A percentile compares a stretch with the other conserved stretches of the same genome.
Evolutionary conservation across 2,888 invertebrate genomes (phyloP).

Genomic region (Leucoma salicis): DNA sequence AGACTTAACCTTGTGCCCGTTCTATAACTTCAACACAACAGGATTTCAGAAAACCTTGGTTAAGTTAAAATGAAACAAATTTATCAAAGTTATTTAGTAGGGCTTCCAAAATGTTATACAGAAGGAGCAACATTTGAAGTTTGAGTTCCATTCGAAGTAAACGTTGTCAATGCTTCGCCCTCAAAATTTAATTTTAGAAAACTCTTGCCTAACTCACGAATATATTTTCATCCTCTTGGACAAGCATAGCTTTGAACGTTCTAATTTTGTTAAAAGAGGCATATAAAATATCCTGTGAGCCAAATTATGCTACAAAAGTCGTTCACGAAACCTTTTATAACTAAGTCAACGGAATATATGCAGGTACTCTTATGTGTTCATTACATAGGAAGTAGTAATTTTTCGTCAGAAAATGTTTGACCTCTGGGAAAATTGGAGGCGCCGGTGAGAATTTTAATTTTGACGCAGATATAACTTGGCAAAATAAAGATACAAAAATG

Average conservation of each 20-base stretch:
- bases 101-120: slow-evolving; percentile 23
- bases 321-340: slow-evolving; percentile 9
- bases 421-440: slow-evolving; percentile 22
- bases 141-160: slow-evolving; percentile 22
- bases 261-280: slow-evolving; percentile 28
- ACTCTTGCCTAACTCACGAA: slow-evolving; percentile 21
- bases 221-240: slow-evolving; percentile 32
- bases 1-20: neutral
- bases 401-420: slow-evolving; percentile 19
- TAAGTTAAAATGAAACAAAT: slow-evolving; percentile 17
- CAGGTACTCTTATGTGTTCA: neutral
- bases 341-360: slow-evolving; percentile 18
- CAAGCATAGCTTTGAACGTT: slow-evolving; percentile 27
- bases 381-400: slow-evolving; percentile 3
- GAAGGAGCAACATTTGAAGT: slow-evolving; percentile 21
- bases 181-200: slow-evolving; percentile 30
- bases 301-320: slow-evolving; percentile 12
- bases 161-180: slow-evolving; percentile 22
- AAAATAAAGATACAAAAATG: slow-evolving; percentile 7
- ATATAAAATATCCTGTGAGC: slow-evolving; percentile 25
- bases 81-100: slow-evolving; percentile 13
- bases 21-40: neutral
- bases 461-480: slow-evolving; percentile 14
- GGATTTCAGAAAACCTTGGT: slow-evolving; percentile 2
- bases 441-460: slow-evolving; percentile 21